phyloP scores from a whole-genome alignment of 2,113 vertebrate genomes.

The Tauraco erythrolophus region DNA sequence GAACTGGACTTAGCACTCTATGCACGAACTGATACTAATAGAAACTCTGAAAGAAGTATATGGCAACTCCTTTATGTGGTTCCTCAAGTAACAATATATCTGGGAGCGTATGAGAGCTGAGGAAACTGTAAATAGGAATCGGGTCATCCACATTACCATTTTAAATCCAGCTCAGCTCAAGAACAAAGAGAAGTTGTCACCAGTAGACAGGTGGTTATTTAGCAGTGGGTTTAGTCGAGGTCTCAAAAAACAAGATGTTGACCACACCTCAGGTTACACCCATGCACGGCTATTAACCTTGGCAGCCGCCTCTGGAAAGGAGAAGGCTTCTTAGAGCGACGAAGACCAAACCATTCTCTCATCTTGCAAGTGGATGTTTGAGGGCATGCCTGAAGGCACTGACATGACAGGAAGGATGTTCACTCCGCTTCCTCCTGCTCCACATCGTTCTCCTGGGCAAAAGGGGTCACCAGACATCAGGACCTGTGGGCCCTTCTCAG shows the following conservation, averaged over 20 bases:
- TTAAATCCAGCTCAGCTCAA: neutral
- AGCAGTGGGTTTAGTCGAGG: neutral
- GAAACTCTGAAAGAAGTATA: neutral
- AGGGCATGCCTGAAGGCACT: neutral
- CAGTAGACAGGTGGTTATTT: neutral
- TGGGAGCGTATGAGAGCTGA: neutral
- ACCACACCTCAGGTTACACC: neutral
- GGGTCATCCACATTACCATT: neutral
- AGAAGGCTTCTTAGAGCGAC: neutral
- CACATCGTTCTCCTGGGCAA: fast-evolving
- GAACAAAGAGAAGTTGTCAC: neutral
- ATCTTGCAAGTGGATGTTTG: neutral
- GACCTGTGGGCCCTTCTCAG: neutral
- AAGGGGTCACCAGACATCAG: neutral
- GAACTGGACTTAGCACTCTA: neutral
- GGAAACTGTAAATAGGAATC: neutral
- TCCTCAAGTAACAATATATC: neutral
- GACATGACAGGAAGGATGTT: neutral
- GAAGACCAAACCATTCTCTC: neutral
- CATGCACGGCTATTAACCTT: neutral
- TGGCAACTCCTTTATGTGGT: neutral
- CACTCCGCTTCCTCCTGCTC: neutral
- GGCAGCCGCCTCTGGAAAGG: neutral
- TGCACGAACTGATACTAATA: neutral
- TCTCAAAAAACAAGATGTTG: neutral